phyloP scores from a whole-genome alignment of 2,888 invertebrate species.

The Ganaspis brasiliensis region DNA sequence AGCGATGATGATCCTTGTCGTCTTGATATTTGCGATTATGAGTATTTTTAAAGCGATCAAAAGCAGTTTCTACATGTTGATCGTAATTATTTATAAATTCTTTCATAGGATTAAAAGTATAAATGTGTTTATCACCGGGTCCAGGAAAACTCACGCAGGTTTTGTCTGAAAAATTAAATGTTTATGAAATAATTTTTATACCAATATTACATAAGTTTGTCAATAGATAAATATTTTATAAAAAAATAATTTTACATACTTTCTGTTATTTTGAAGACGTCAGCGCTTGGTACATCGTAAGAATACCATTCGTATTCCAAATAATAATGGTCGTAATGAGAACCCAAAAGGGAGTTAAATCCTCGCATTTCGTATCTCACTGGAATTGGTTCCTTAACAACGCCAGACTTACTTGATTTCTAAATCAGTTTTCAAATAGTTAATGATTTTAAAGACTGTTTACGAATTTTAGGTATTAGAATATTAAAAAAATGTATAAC shows the following conservation, averaged over 20 bases:
- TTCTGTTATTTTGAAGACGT: slow-evolving; percentile 86
- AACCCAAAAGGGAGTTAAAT: slow-evolving; percentile 94
- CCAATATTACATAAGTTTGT: no score
- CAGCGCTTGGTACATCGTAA: slow-evolving; percentile 86
- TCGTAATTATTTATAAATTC: slow-evolving; percentile 91
- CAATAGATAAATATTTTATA: not conserved
- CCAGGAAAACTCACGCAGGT: slow-evolving; percentile 92
- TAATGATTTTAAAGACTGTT: slow-evolving; percentile 12
- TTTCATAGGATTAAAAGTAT: slow-evolving; percentile 95
- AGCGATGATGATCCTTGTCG: slow-evolving; percentile 85
- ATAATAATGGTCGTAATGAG: slow-evolving; percentile 97
- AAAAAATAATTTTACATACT: slow-evolving; percentile 80
- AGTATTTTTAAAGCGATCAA: slow-evolving; percentile 87
- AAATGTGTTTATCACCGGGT: slow-evolving; percentile 88
- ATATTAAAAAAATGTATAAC: no score
- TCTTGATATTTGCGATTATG: slow-evolving; percentile 87
- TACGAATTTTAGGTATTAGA: no score
- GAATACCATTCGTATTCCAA: slow-evolving; percentile 87
- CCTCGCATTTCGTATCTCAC: slow-evolving; percentile 95
- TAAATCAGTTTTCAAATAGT: slow-evolving; percentile 51
- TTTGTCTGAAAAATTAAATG: slow-evolving; percentile 82
- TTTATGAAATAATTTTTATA: no score
- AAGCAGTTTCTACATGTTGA: slow-evolving; percentile 88
- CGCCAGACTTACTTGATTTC: slow-evolving; percentile 71
- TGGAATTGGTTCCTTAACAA: slow-evolving; percentile 73